Evolutionary conservation across 2,888 invertebrate species (phyloP), one percentile per base, ranked within the genome.

Genomic region (Drosophila lacicola): DNA sequence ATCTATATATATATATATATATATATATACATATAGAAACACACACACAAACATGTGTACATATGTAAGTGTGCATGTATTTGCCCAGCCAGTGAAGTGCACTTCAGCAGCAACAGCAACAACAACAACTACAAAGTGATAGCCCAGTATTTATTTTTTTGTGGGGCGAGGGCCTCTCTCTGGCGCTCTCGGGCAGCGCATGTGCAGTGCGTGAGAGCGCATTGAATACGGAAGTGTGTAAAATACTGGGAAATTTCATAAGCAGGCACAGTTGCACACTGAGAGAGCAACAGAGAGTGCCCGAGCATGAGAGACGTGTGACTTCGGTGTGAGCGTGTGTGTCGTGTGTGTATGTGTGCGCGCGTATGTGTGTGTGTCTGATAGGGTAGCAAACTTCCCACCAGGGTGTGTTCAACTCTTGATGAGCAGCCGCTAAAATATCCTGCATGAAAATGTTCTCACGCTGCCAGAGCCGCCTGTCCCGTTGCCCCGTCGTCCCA

Each of bases 321-420:
- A 46, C 37, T 51, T 14, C 54, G 41, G 76, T 34, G 54, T 46
- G 45, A 44, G 33, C 19, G 42, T 42, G 50, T 56, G 50, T 53
- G 57, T 33, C 29, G 8, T 29, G 8, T 2, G 0, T 29, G 29
- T 53, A 57, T 33, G 39, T 49, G 37, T 42, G 21, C 50, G 21
- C 34, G 58, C 46, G 53, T 45, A 5, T 37, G 69, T 50, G 47
- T 62, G 69, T 67, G 46, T 57, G 70, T 45, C 62, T 58, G 73
- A 75, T 73, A 79, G 83, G 83, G 88, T 83, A 83, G 83, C 72
- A 85, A 82, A 88, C 80, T 86, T 87, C 87, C 78, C 90, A 84
- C 78, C 82, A 85, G 88, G 89, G 88, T 90, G 90, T 88, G 90
- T 88, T 88, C 85, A 82, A 88, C 80, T 84, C 87, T 76, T 81